Percentiles rank a stretch among this genome's conserved stretches.
Evolutionary conservation across 2,113 vertebrate genomes (phyloP).

Genomic region (Mola mola): DNA sequence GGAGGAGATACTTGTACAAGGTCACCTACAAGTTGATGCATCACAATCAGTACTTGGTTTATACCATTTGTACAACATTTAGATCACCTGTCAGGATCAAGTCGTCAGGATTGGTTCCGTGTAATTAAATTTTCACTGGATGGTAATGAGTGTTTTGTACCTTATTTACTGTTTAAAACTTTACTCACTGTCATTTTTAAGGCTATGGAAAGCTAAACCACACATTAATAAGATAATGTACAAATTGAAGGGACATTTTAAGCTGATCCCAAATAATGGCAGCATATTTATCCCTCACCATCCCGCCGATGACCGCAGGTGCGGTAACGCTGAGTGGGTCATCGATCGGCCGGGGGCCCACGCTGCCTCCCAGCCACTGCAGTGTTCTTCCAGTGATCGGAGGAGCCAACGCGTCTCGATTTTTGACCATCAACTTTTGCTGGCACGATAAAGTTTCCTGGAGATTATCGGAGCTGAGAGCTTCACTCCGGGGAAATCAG

Average conservation of each 20-base stretch:
- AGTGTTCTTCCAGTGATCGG: conserved; percentile 33
- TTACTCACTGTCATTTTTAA: no score
- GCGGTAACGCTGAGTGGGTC: conserved; percentile 29
- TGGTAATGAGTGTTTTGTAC: no score
- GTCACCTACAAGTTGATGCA: no score
- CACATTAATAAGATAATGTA: no score
- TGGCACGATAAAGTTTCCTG: conserved; percentile 61
- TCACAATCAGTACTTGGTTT: no score
- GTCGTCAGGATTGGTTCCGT: no score
- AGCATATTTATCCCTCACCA: conserved; percentile 12
- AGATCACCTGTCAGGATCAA: no score
- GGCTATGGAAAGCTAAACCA: no score
- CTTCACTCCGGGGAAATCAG: conserved; percentile 77
- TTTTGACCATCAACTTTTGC: conserved; percentile 60
- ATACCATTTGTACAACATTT: no score
- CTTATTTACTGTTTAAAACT: no score
- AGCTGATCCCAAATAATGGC: conserved; percentile 21
- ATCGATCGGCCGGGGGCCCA: conserved; percentile 14
- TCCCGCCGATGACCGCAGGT: conserved; percentile 31
- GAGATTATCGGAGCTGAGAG: conserved; percentile 51
- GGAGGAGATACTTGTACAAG: no score
- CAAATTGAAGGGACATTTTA: conserved; percentile 32
- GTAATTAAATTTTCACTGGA: no score
- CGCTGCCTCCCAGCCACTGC: conserved; percentile 4
- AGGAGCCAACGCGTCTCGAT: conserved; percentile 51